Evolutionary conservation across 2,888 invertebrate genomes (phyloP), one percentile per base, ranked within the genome.

Genomic region (Nemoura dubitans): DNA sequence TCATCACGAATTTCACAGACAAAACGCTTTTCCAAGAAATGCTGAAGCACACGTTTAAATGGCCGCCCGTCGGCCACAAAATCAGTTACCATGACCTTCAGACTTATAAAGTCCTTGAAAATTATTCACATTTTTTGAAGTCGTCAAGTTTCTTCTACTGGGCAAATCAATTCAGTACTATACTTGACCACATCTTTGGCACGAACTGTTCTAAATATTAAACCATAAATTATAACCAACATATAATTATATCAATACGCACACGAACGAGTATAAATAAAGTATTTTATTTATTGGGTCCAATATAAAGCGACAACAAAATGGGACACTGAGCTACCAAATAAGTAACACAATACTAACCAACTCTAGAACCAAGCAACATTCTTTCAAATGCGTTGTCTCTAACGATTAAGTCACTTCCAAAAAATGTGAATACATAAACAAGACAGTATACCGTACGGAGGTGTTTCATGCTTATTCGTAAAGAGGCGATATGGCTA

Each of bases 31-130:
- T 29, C 81, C 81, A 3, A 81, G 81, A 81, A 81, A n/a, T 3
- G 30, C 25, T 81, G 7, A 81, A 81, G 5, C 7, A 10, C 27
- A 16, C n/a, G n/a, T 80, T 30, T 81, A n/a, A 30, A 0, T 30
- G 81, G 14, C 6, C 21, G 59, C 59, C 81, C 21, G 16, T 7
- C 30, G 81, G 81, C 29, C 29, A 81, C 27, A 27, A 30, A 21
- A 2, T 81, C 81, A 81, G 81, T 81, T 81, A 81, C 0, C 1
- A 30, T 81, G 81, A 81, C 81, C 81, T 81, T 81, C 81, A 30
- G 81, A 81, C 81, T 30, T 81, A 29, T 30, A 30, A 30, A 28
- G 81, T 81, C 81, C 81, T 81, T 81, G 81, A 14, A 28, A n/a
- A n/a, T 80, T 59, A 59, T 59, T 59, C 59, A 59, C 59, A 59